Conservation (phyloP, 1,140 invertebrate species). For the Macrosteles quadrilineatus region DNA sequence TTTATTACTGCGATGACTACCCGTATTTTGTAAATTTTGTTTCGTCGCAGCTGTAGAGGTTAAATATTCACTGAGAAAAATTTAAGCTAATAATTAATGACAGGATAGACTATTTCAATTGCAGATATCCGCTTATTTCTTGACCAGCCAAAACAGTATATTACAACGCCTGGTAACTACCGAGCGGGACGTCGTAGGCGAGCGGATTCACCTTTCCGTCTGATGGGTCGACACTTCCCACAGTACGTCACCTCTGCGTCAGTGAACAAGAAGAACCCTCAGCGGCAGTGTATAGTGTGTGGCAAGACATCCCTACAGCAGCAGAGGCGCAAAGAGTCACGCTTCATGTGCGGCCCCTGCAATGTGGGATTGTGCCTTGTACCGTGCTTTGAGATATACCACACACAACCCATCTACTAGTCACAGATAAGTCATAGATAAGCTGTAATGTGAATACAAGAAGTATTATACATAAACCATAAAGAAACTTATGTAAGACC, state of each 20-base stretch:
- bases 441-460: too few species aligned
- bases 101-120: conserved; percentile 6
- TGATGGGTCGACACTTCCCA: conserved; percentile 29
- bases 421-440: not conserved
- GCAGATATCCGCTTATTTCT: not conserved
- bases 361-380: conserved; percentile 32
- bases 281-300: conserved; percentile 27
- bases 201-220: conserved; percentile 25
- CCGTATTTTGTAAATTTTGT: too few species aligned
- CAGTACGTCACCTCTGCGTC: conserved; percentile 19
- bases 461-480: too few species aligned
- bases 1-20: too few species aligned
- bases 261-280: conserved; percentile 33
- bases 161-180: not conserved
- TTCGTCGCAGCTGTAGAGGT: too few species aligned
- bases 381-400: conserved; percentile 30
- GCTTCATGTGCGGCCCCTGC: conserved; percentile 31
- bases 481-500: too few species aligned
- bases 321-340: conserved; percentile 24
- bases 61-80: too few species aligned
- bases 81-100: not conserved
- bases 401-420: conserved; percentile 19
- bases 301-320: conserved; percentile 14
- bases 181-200: not conserved
- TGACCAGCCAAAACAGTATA: not conserved